Base-by-base conservation (phyloP, 2,797 vertebrate species). In the Serranus cabrilla region DNA sequence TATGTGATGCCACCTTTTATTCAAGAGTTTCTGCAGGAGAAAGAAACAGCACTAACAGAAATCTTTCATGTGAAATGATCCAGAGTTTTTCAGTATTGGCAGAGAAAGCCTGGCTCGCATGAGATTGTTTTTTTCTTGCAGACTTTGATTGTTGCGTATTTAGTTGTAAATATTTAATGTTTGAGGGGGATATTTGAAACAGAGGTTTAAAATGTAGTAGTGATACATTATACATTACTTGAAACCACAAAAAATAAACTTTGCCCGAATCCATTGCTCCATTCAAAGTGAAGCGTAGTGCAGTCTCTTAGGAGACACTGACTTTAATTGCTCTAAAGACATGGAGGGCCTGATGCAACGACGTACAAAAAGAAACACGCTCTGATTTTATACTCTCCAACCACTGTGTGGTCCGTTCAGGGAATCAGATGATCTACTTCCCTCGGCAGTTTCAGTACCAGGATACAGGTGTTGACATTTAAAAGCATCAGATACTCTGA, bases 401-500 rank as follows among this genome's bases (percentile, higher is more conserved):
- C 42, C 21, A 11, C 51, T 40, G 1, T 34, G 16, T 58, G n/a
- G 7, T 58, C 11, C 39, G n/a, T 73, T 49, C 46, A 61, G 20
- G 27, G 16, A 47, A 63, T 18, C 12, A 14, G 17, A 37, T 55
- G 59, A 63, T 55, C 40, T 0, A n/a, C 18, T 64, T 73, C 55
- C 3, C 34, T 27, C 60, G 57, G 52, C 52, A 21, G 13, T 40
- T 27, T 20, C 5, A 20, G 31, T 46, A 9, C n/a, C 11, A 27
- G 11, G 71, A 64, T 20, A 39, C 25, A 51, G 45, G 21, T 55
- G 34, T 54, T 27, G n/a, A 60, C 49, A 49, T 70, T 65, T n/a
- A 55, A 60, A 65, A 66, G 25, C 17, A 60, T 54, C 34, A 17
- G 27, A 62, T 6, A 7, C 39, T 64, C 6, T 16, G 13, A 67